phyloP scores from a whole-genome alignment of 2,113 vertebrate genomes.

The Lucifuga dentata region DNA sequence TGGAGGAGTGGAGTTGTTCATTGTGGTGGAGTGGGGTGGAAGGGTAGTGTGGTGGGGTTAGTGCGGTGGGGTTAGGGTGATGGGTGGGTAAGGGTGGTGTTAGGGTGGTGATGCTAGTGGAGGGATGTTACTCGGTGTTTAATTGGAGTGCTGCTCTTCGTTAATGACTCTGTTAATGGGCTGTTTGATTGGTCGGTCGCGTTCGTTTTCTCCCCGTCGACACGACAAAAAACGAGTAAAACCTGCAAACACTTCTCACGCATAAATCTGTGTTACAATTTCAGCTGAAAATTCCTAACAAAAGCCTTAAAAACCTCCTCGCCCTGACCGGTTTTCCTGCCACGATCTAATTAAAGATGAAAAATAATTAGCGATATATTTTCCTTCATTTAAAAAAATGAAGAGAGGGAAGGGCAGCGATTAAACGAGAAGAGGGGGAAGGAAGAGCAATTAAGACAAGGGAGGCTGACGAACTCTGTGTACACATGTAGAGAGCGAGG shows the following conservation, averaged over 20 bases:
- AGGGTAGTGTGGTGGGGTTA: too few relatives aligned
- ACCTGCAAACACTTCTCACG: constrained; percentile 60
- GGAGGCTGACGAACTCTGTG: constrained; percentile 74
- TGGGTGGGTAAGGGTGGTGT: too few relatives aligned
- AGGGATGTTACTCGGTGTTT: constrained; percentile 43
- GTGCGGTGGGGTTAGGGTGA: too few relatives aligned
- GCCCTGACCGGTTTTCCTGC: constrained; percentile 28
- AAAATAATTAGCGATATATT: constrained; percentile 80
- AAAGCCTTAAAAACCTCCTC: constrained; percentile 63
- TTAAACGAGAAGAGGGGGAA: constrained; percentile 65
- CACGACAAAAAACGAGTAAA: constrained; percentile 51
- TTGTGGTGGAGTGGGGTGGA: background rate
- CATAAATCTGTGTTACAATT: constrained; percentile 65
- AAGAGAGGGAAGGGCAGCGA: constrained; percentile 61
- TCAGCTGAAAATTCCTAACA: constrained; percentile 56
- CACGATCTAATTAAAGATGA: constrained; percentile 74
- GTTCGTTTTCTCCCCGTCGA: constrained; percentile 30
- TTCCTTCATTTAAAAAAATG: constrained; percentile 31
- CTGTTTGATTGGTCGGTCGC: constrained; percentile 55
- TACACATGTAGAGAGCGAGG: constrained; percentile 69
- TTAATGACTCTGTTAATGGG: constrained; percentile 58
- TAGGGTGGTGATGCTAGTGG: too few relatives aligned
- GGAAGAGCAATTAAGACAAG: constrained; percentile 75
- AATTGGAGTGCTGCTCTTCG: constrained; percentile 51
- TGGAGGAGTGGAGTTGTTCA: background rate